Conservation (phyloP, 2,888 invertebrate genomes). For the Tuta absoluta region DNA sequence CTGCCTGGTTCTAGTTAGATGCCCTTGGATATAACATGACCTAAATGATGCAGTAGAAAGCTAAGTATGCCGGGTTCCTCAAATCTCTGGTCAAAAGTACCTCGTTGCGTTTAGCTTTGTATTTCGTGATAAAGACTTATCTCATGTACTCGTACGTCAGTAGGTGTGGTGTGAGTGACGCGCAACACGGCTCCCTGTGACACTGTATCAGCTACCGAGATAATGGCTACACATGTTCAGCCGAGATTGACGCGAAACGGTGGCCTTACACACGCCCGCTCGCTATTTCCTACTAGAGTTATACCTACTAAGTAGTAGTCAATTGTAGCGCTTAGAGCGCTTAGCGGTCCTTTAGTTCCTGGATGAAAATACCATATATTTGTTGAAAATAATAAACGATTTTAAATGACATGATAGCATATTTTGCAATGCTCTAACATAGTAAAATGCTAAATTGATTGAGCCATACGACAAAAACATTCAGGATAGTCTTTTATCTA, state of each 20-base stretch:
- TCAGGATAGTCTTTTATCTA: background rate
- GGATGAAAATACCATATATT: background rate
- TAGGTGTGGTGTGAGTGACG: conserved; percentile 26
- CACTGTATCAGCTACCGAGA: background rate
- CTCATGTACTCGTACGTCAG: background rate
- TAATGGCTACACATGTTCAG: conserved; percentile 14
- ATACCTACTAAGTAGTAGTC: background rate
- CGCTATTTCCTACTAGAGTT: conserved; percentile 7
- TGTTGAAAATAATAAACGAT: background rate
- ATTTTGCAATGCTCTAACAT: background rate
- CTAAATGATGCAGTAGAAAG: too few relatives aligned
- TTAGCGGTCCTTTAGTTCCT: background rate
- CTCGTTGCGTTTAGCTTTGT: background rate
- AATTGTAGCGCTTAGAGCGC: background rate
- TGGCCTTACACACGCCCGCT: conserved; percentile 20
- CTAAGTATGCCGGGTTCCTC: too few relatives aligned
- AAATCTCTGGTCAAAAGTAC: too few relatives aligned
- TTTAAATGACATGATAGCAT: background rate
- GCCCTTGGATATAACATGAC: too few relatives aligned
- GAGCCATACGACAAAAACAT: conserved; percentile 1
- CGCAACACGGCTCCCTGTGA: conserved; percentile 34
- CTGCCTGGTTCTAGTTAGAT: too few relatives aligned
- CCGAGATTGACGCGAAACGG: conserved; percentile 23
- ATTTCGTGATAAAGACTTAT: conserved; percentile 1
- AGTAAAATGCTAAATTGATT: background rate